These are phyloP conservation scores for Parambassis ranga DNA, from an alignment of 2,797 vertebrate species.

Conservation along the genomic window DNA sequence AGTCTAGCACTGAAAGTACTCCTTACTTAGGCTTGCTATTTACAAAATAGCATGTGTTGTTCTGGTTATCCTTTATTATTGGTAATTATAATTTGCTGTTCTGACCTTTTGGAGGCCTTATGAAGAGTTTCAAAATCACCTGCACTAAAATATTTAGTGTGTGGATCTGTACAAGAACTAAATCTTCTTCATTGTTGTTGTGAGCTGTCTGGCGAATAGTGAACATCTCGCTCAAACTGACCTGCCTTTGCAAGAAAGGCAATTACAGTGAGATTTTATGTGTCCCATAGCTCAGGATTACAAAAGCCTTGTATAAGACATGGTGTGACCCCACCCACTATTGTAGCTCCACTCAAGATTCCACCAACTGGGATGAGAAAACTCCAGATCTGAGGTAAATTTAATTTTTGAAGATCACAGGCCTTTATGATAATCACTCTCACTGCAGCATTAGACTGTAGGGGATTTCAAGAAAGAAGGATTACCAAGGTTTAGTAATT, in stretches of 20 bases:
- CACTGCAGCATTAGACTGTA: conserved; percentile 53
- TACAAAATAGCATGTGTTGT: too few relatives aligned
- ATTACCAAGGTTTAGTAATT: conserved; percentile 69
- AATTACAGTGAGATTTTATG: conserved; percentile 80
- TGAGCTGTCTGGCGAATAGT: conserved; percentile 60
- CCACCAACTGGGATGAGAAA: conserved; percentile 66
- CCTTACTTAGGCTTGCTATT: too few relatives aligned
- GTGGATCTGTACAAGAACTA: conserved; percentile 59
- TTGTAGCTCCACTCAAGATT: conserved; percentile 58
- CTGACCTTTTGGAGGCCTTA: too few relatives aligned
- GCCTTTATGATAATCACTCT: conserved; percentile 68
- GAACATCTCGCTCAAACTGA: conserved; percentile 61
- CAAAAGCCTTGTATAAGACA: conserved; percentile 69
- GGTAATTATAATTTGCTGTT: too few relatives aligned
- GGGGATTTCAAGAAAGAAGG: conserved; percentile 55
- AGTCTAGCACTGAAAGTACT: too few relatives aligned
- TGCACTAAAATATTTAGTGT: conserved; percentile 65
- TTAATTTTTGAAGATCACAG: conserved; percentile 76
- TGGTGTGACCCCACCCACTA: conserved; percentile 61
- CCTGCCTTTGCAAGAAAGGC: conserved; percentile 69
- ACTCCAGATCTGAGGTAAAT: conserved; percentile 64
- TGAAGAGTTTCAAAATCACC: conserved; percentile 57
- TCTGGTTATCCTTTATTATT: too few relatives aligned
- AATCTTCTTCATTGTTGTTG: conserved; percentile 73
- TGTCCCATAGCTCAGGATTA: conserved; percentile 74